Evolutionary conservation across 2,888 invertebrate species (phyloP).

Genomic region (Campoplex nolae): DNA sequence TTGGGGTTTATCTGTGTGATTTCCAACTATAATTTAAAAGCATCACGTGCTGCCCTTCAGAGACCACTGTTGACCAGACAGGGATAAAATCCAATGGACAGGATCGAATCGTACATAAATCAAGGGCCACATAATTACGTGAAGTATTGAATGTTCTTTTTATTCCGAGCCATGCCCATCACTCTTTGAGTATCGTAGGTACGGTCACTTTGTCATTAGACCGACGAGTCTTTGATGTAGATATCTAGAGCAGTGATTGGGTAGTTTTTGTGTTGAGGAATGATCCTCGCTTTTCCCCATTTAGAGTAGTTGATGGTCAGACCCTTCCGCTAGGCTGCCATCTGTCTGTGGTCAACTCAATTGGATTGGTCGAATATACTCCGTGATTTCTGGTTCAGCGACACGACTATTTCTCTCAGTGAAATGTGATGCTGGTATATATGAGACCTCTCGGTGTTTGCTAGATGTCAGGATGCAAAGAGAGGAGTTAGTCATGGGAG

Average conservation of each 20-base stretch:
- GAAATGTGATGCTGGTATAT: constrained; percentile 29
- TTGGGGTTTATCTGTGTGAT: neutral
- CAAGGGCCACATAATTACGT: neutral
- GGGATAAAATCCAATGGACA: neutral
- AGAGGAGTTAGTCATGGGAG: constrained; percentile 20
- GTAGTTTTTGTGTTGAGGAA: neutral
- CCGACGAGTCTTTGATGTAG: neutral
- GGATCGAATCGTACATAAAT: neutral
- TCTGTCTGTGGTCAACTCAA: neutral
- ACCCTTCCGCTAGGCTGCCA: constrained; percentile 1
- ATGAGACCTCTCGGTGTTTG: constrained; percentile 1
- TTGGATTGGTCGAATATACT: constrained; percentile 1
- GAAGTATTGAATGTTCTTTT: neutral
- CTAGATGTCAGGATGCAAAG: constrained; percentile 9
- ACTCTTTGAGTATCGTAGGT: neutral
- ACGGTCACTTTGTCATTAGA: constrained; percentile 7
- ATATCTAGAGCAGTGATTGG: neutral
- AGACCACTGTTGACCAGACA: neutral
- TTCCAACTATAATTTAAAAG: neutral
- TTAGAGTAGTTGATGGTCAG: neutral
- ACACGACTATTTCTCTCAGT: neutral
- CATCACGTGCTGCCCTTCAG: neutral
- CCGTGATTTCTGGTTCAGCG: constrained; percentile 1
- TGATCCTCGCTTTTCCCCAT: neutral
- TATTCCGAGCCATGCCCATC: neutral